phyloP scores from a whole-genome alignment of 2,888 invertebrate genomes.

The Chrysolina haemoptera region DNA sequence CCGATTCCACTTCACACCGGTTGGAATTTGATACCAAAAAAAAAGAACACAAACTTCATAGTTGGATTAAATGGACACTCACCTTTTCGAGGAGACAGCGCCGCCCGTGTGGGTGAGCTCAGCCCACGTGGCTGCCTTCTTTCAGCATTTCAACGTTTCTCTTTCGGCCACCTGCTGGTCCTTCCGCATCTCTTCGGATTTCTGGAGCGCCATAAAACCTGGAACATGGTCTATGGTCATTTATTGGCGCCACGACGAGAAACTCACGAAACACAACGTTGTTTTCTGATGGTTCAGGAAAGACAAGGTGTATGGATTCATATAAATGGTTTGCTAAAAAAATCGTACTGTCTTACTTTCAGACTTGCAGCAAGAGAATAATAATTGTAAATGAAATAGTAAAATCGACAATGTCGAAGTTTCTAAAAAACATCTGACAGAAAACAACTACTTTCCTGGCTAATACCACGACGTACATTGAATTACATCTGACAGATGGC shows the following conservation, averaged over 20 bases:
- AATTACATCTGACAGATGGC: no score
- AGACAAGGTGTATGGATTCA: not conserved
- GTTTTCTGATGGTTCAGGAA: not conserved
- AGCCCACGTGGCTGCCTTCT: slow-evolving; percentile 64
- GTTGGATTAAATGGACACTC: not conserved
- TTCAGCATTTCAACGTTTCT: slow-evolving; percentile 60
- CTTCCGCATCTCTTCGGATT: slow-evolving; percentile 30
- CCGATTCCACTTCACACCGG: no score
- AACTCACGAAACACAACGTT: not conserved
- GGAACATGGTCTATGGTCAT: slow-evolving; percentile 24
- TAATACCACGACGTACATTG: no score
- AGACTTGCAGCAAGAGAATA: no score
- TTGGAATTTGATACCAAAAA: no score
- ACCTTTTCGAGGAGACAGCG: slow-evolving; percentile 25
- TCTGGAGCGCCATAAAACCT: slow-evolving; percentile 42
- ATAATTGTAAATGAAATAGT: no score
- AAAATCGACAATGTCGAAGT: no score
- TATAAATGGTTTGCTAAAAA: no score
- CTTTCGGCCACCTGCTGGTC: slow-evolving; percentile 27
- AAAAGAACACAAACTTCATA: not conserved
- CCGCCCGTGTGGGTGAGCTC: slow-evolving; percentile 59
- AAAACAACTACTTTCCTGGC: no score
- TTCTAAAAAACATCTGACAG: no score
- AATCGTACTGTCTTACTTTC: no score
- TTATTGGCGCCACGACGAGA: not conserved